A percentile compares a stretch with the other conserved stretches of the same genome.
phyloP scores from a whole-genome alignment of 1,140 invertebrate genomes.

The Medauroidea extradentata region DNA sequence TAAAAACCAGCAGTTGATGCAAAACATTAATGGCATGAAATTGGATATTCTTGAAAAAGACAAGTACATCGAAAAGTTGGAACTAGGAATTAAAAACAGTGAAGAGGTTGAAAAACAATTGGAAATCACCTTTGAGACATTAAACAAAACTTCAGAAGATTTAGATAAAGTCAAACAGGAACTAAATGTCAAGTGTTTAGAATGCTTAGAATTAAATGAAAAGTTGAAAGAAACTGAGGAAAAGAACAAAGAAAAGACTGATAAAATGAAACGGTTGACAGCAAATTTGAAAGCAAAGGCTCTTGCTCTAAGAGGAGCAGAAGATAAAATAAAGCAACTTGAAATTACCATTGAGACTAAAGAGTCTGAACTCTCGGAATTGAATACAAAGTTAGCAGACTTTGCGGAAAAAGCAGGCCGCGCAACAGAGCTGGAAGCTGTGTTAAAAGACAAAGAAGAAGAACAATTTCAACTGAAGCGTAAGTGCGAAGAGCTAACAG shows the following conservation, averaged over 20 bases:
- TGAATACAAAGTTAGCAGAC: constrained; percentile 18
- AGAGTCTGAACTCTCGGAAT: neutral
- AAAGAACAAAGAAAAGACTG: constrained; percentile 32
- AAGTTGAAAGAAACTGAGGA: constrained; percentile 14
- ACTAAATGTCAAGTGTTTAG: neutral
- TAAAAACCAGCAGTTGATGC: too few relatives aligned
- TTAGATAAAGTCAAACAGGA: neutral
- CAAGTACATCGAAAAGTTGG: neutral
- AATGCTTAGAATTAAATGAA: constrained; percentile 14
- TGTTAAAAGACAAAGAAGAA: neutral
- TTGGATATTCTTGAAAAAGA: neutral
- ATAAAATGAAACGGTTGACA: constrained; percentile 73
- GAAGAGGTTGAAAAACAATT: neutral
- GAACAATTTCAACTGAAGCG: neutral
- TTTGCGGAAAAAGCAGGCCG: constrained; percentile 31
- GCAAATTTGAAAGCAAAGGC: constrained; percentile 68
- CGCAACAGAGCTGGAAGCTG: too few relatives aligned
- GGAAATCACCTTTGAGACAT: neutral
- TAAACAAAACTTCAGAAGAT: neutral
- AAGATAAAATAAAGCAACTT: constrained; percentile 39
- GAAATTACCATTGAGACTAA: constrained; percentile 3
- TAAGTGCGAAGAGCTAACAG: neutral
- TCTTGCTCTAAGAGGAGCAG: constrained; percentile 56
- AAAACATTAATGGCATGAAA: too few relatives aligned
- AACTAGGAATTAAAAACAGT: neutral